Base-by-base conservation (phyloP, 2,113 vertebrate species). In the Aleadryas rufinucha region DNA sequence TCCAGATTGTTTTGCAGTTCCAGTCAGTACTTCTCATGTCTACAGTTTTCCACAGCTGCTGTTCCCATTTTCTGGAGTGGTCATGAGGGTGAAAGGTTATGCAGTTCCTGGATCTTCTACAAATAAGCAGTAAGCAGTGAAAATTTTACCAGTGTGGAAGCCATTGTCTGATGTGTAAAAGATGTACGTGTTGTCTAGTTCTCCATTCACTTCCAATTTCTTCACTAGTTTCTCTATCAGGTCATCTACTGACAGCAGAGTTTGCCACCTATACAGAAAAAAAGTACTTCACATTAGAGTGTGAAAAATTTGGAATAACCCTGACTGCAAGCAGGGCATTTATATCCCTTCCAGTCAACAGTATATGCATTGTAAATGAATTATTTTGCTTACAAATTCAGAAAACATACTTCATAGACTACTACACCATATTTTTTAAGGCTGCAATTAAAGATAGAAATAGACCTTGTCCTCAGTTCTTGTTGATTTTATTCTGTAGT, bases 141-240 rank as follows among this genome's bases (percentile, higher is more conserved):
- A 84, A 77, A 16, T 44, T 65, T 71, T 95, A 99, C 99, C 99
- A 83, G 99, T 99, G 96, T 99, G 99, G 96, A 98, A 99, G 81
- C 99, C 99, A 15, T 99, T 99, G 96, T 99, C 99, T 16, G 99
- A 99, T 27, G 99, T 99, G 72, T 99, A 99, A 84, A 99, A 98
- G 96, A 99, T 97, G 87, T 99, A 99, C 0, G 99, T 99, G 96
- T 99, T 98, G 87, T 99, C 97, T 45, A 99, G 97, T 86, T 99
- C 99, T 53, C 98, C 98, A 13, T 98, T 98, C 83, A 93, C 90
- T 83, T 99, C 98, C 91, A 99, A 70, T 63, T 98, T 98, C 96
- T 98, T 99, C 84, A 99, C 97, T 35, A 99, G 89, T 87, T 99
- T 99, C 97, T 99, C 99, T 95, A 99, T 88, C 77, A 99, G 97